Evolutionary conservation across 1,140 invertebrate genomes (phyloP).

Genomic region (Zaprionus lachaisei): DNA sequence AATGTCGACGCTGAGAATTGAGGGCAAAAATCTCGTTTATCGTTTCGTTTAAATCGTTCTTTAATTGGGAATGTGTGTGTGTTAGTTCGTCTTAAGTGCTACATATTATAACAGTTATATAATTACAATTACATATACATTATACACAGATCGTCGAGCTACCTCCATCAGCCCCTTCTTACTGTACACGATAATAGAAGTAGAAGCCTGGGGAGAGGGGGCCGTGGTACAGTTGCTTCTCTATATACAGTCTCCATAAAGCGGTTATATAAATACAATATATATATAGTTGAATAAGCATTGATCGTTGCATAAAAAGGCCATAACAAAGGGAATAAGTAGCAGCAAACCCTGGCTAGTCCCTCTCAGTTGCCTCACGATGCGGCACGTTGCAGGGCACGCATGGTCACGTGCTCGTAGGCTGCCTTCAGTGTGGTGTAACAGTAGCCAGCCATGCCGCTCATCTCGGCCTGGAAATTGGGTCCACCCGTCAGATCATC

Average conservation of each 20-base stretch:
- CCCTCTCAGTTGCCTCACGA: background rate
- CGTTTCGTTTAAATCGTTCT: conserved; percentile 30
- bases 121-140: conserved; percentile 22
- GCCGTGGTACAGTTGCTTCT: conserved; percentile 15
- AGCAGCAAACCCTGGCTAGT: background rate
- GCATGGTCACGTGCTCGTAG: conserved; percentile 66
- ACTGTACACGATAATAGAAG: conserved; percentile 29
- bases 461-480: conserved; percentile 83
- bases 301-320: conserved; percentile 51
- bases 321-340: conserved; percentile 31
- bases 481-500: conserved; percentile 80
- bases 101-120: conserved; percentile 19
- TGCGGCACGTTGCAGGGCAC: conserved; percentile 43
- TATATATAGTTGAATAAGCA: conserved; percentile 33
- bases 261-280: conserved; percentile 23
- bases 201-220: conserved; percentile 6
- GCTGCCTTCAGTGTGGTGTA: conserved; percentile 81
- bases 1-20: background rate
- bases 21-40: background rate
- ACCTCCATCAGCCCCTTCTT: background rate
- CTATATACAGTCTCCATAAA: conserved; percentile 44
- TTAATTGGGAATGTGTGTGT: conserved; percentile 54
- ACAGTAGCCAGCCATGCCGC: conserved; percentile 82
- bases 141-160: conserved; percentile 19
- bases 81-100: conserved; percentile 40